These are phyloP conservation scores for Pterostichus madidus DNA, from an alignment of 2,888 invertebrate genomes.

Conservation along the genomic window DNA sequence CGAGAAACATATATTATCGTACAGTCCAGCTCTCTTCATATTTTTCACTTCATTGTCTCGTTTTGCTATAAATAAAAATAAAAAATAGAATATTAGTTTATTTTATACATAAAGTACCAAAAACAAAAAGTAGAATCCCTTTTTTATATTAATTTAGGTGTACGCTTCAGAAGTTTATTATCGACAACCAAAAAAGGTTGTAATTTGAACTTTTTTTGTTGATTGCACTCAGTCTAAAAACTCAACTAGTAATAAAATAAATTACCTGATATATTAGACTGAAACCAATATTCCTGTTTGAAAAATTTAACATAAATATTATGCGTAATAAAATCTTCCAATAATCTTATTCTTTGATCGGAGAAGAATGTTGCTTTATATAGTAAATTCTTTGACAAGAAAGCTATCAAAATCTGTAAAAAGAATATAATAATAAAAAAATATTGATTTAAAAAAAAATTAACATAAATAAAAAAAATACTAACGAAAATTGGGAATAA, in stretches of 20 bases:
- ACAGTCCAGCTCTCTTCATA: conserved; percentile 56
- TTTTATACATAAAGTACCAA: too few relatives aligned
- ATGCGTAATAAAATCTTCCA: conserved; percentile 72
- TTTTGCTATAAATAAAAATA: conserved; percentile 18
- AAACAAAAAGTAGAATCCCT: too few relatives aligned
- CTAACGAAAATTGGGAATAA: conserved; percentile 73
- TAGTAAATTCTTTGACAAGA: conserved; percentile 71
- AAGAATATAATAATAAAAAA: conserved; percentile 17
- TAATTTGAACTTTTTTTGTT: too few relatives aligned
- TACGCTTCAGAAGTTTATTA: too few relatives aligned
- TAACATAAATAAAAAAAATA: conserved; percentile 8
- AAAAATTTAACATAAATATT: conserved; percentile 71
- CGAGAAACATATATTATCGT: conserved; percentile 59
- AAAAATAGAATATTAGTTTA: too few relatives aligned
- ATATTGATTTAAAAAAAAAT: neutral
- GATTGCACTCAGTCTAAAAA: too few relatives aligned
- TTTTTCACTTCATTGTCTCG: conserved; percentile 62
- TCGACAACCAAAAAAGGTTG: too few relatives aligned
- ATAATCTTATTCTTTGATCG: conserved; percentile 69
- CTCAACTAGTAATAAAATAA: too few relatives aligned
- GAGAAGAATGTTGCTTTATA: conserved; percentile 71
- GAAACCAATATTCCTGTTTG: conserved; percentile 71
- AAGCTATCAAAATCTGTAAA: conserved; percentile 70
- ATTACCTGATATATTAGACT: conserved; percentile 70
- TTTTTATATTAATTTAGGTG: too few relatives aligned